Conservation (phyloP, 2,888 invertebrate species). For the Calameuta idolon region DNA sequence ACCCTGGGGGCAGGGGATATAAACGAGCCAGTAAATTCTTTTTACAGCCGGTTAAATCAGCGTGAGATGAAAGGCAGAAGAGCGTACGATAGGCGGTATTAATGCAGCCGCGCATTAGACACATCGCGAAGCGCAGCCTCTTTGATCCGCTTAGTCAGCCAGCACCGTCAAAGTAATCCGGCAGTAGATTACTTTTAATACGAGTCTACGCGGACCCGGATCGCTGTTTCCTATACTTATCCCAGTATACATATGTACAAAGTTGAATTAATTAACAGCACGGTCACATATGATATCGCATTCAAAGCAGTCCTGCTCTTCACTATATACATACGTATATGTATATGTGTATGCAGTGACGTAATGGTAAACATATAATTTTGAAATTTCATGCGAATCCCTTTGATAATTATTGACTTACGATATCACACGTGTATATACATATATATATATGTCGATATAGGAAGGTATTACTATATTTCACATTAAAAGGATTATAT, state of each 20-base stretch:
- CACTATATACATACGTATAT: background rate
- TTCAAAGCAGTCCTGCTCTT: background rate
- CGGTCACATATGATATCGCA: background rate
- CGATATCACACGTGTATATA: background rate
- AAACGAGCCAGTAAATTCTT: conserved; percentile 54
- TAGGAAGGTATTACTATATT: background rate
- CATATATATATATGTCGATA: too few relatives aligned
- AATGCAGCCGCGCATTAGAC: conserved; percentile 47
- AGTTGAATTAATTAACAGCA: background rate
- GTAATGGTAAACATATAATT: background rate
- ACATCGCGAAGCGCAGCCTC: conserved; percentile 32
- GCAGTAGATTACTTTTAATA: conserved; percentile 52
- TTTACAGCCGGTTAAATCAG: conserved; percentile 59
- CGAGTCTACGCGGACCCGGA: conserved; percentile 1
- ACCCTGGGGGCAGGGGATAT: conserved; percentile 9
- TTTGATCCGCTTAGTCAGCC: conserved; percentile 55
- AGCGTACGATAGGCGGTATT: conserved; percentile 41
- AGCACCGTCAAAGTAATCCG: conserved; percentile 53
- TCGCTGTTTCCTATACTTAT: background rate
- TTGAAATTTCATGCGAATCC: background rate
- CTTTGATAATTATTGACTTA: background rate
- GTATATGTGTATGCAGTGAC: background rate
- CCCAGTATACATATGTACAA: background rate
- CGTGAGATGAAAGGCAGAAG: conserved; percentile 54
- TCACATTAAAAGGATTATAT: background rate